A percentile compares a stretch with the other conserved stretches of the same genome.
Evolutionary conservation across 2,888 invertebrate species (phyloP).

Genomic region (Pyrrhia umbra): DNA sequence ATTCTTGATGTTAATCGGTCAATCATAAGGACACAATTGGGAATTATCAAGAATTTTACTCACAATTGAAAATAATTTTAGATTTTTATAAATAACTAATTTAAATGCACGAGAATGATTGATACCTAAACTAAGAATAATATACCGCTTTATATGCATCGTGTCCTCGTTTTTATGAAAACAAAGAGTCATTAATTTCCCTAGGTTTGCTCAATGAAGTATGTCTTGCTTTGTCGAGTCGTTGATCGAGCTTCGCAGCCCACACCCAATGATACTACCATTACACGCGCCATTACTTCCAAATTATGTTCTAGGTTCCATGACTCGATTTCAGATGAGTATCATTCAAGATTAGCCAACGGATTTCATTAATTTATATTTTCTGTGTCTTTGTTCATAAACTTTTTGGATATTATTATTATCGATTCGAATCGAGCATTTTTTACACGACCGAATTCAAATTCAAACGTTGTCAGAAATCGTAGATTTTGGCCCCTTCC

Average conservation of each 20-base stretch:
- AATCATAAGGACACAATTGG: background rate
- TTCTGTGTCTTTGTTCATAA: slow-evolving; percentile 13
- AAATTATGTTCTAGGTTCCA: slow-evolving; percentile 76
- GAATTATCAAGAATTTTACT: background rate
- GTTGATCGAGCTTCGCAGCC: slow-evolving; percentile 67
- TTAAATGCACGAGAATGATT: slow-evolving; percentile 19
- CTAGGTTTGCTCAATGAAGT: slow-evolving; percentile 71
- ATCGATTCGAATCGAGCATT: background rate
- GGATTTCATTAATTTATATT: slow-evolving; percentile 39
- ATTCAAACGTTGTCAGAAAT: slow-evolving; percentile 23
- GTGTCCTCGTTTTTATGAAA: slow-evolving; percentile 54
- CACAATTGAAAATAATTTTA: background rate
- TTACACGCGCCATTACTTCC: slow-evolving; percentile 85
- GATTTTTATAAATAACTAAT: background rate
- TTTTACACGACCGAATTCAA: slow-evolving; percentile 11
- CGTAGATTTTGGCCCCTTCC: slow-evolving; percentile 44
- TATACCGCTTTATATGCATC: slow-evolving; percentile 34
- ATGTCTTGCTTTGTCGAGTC: slow-evolving; percentile 72
- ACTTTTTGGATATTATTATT: slow-evolving; percentile 3
- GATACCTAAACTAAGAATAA: slow-evolving; percentile 16
- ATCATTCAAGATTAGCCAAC: slow-evolving; percentile 53
- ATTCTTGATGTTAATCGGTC: too few species aligned
- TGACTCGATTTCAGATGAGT: slow-evolving; percentile 70
- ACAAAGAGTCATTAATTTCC: slow-evolving; percentile 69
- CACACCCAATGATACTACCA: slow-evolving; percentile 80